Conservation (phyloP, 2,888 invertebrate species). For the Mactromeris polynyma region DNA sequence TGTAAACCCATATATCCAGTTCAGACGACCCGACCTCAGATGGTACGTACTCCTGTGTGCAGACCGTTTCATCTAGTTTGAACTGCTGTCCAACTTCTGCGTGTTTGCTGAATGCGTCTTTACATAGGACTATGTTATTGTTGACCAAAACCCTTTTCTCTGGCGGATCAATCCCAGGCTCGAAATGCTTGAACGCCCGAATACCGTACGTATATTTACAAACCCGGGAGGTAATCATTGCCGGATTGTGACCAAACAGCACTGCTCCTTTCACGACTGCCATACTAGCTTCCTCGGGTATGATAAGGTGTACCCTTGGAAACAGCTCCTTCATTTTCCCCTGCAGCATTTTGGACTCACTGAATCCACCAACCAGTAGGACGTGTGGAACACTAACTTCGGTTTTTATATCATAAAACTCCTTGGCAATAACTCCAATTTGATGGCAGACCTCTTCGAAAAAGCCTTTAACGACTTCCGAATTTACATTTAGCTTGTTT, state of each 20-base stretch:
- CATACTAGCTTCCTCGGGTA: slow-evolving; percentile 61
- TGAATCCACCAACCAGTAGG: slow-evolving; percentile 65
- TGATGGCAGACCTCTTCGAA: slow-evolving; percentile 46
- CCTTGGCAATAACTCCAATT: slow-evolving; percentile 36
- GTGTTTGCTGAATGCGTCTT: slow-evolving; percentile 65
- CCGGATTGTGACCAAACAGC: slow-evolving; percentile 65
- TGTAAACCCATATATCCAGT: slow-evolving; percentile 61
- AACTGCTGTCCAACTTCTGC: slow-evolving; percentile 57
- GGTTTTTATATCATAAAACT: slow-evolving; percentile 26
- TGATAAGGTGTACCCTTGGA: slow-evolving; percentile 37
- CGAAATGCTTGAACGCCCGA: slow-evolving; percentile 55
- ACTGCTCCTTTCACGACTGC: slow-evolving; percentile 68
- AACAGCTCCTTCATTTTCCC: slow-evolving; percentile 40
- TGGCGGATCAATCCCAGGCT: slow-evolving; percentile 61
- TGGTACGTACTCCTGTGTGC: slow-evolving; percentile 63
- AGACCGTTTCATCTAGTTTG: slow-evolving; percentile 54
- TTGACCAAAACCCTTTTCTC: slow-evolving; percentile 37
- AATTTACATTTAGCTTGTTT: slow-evolving; percentile 50
- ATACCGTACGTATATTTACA: slow-evolving; percentile 68
- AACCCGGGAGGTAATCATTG: slow-evolving; percentile 64
- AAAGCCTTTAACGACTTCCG: slow-evolving; percentile 52
- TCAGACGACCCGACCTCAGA: slow-evolving; percentile 42
- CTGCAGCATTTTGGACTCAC: slow-evolving; percentile 60
- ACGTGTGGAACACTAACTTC: slow-evolving; percentile 41
- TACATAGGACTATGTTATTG: slow-evolving; percentile 55